A percentile compares a stretch with the other conserved stretches of the same genome.
phyloP scores from a whole-genome alignment of 2,888 invertebrate species.

The Onthophagus sagittarius region DNA sequence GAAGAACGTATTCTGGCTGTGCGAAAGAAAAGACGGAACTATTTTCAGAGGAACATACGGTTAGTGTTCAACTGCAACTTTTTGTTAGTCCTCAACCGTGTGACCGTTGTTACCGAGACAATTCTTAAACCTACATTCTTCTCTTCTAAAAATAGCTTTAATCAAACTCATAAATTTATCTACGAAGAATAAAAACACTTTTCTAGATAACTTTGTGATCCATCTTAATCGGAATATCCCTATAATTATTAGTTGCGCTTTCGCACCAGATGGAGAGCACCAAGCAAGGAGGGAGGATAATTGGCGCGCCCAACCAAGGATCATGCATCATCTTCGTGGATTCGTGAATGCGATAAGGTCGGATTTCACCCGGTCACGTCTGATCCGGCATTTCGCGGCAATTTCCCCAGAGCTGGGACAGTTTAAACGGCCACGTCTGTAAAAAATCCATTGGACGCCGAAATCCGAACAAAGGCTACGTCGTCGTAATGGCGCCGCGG shows the following conservation, averaged over 20 bases:
- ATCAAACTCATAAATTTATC: too few species aligned
- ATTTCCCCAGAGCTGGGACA: background rate
- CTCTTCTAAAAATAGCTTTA: too few species aligned
- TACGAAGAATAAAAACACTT: too few species aligned
- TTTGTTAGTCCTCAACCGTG: background rate
- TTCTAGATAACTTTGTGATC: background rate
- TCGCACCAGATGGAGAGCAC: background rate
- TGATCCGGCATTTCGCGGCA: background rate
- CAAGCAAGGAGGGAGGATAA: background rate
- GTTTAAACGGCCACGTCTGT: background rate
- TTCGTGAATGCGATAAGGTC: background rate
- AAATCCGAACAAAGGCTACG: background rate
- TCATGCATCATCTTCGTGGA: background rate
- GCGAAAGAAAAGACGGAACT: too few species aligned
- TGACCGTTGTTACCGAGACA: background rate
- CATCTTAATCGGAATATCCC: background rate
- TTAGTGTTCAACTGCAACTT: background rate
- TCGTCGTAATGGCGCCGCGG: background rate
- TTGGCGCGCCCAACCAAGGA: background rate
- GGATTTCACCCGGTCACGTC: background rate
- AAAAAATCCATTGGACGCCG: background rate
- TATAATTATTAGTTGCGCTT: background rate
- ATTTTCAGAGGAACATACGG: background rate
- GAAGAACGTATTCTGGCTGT: too few species aligned
- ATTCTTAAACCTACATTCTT: background rate